Evolutionary conservation across 2,797 vertebrate genomes (phyloP).

Genomic region (Lithobates sylvaticus): DNA sequence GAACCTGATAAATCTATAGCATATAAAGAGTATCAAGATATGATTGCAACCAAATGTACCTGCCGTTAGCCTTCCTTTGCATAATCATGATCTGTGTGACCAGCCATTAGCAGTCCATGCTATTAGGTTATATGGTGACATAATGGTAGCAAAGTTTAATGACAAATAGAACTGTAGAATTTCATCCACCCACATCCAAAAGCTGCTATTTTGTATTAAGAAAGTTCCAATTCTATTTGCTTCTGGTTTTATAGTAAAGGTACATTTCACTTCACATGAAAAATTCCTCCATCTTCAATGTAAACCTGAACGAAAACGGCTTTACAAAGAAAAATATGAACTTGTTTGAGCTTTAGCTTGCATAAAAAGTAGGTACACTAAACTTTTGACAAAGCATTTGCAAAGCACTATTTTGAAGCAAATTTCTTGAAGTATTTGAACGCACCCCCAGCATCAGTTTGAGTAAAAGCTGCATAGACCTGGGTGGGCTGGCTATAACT

Average conservation of each 20-base stretch:
- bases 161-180: neutral
- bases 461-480: neutral
- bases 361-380: too few species aligned
- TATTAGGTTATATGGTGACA: neutral
- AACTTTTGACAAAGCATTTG: too few species aligned
- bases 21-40: conserved; percentile 94
- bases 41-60: conserved; percentile 94
- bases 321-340: neutral
- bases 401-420: too few species aligned
- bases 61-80: conserved; percentile 79
- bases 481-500: neutral
- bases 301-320: neutral
- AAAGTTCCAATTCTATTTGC: neutral
- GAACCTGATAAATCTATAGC: conserved; percentile 90
- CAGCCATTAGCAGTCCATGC: neutral
- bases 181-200: neutral
- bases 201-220: neutral
- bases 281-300: neutral
- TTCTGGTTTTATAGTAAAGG: neutral
- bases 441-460: too few species aligned
- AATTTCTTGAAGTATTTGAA: neutral
- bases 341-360: too few species aligned
- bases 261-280: neutral
- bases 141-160: neutral
- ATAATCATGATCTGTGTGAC: neutral